Percentiles rank a stretch among this genome's conserved stretches.
Evolutionary conservation across 2,888 invertebrate species (phyloP).

Genomic region (Geophilus truncorum): DNA sequence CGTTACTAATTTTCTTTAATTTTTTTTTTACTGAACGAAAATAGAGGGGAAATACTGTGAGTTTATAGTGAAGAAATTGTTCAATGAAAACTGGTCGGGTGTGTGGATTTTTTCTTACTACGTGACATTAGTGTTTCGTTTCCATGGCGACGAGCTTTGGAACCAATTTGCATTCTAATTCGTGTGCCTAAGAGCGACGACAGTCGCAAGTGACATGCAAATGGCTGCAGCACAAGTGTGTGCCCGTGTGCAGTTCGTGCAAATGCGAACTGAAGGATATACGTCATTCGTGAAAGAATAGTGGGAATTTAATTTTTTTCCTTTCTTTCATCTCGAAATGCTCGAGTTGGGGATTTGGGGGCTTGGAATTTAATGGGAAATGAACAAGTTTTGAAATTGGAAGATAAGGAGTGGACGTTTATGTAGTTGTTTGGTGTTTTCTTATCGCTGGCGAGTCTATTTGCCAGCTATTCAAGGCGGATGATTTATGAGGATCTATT

Average conservation of each 20-base stretch:
- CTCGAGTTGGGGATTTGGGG: no score
- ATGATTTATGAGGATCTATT: neutral
- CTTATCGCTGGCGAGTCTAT: neutral
- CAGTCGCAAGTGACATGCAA: slow-evolving; percentile 29
- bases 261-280: neutral
- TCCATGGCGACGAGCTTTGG: slow-evolving; percentile 13
- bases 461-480: neutral
- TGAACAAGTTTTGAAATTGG: neutral
- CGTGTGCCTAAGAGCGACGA: slow-evolving; percentile 29
- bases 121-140: neutral
- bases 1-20: neutral
- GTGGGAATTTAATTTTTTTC: neutral
- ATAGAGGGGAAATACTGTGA: no score
- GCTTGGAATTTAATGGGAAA: no score
- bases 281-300: neutral
- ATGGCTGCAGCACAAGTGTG: neutral
- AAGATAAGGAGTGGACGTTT: neutral
- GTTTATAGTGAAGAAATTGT: neutral
- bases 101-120: neutral
- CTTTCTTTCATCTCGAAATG: no score
- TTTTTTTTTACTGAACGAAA: neutral
- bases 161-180: slow-evolving; percentile 34
- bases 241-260: no score
- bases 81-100: neutral
- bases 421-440: neutral